Percentiles rank a stretch among this genome's conserved stretches.
phyloP scores from a whole-genome alignment of 2,888 invertebrate genomes.

The Cryptus armator region DNA sequence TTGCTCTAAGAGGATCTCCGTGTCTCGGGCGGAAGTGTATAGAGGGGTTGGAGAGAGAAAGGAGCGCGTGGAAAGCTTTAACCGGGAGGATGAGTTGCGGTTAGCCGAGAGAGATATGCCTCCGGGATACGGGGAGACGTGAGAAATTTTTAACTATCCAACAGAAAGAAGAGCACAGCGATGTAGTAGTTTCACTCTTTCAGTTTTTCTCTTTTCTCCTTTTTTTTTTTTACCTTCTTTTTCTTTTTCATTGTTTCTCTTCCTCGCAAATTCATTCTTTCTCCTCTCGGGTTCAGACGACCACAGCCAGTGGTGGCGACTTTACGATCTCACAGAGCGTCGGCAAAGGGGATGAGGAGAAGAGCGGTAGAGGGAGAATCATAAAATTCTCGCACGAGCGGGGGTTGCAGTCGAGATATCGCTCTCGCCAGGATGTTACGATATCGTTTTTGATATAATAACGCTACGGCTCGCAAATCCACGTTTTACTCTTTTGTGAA shows the following conservation, averaged over 20 bases:
- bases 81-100: background rate
- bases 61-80: conserved; percentile 10
- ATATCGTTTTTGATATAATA: conserved; percentile 49
- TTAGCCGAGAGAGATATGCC: conserved; percentile 10
- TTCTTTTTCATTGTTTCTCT: background rate
- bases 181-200: background rate
- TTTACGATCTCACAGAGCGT: conserved; percentile 33
- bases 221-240: conserved; percentile 10
- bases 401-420: conserved; percentile 61
- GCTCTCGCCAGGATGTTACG: conserved; percentile 56
- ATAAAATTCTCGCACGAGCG: conserved; percentile 18
- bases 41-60: background rate
- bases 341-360: conserved; percentile 27
- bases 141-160: conserved; percentile 35
- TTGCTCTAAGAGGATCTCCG: conserved; percentile 32
- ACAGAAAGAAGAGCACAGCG: background rate
- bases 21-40: conserved; percentile 16
- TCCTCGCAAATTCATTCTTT: background rate
- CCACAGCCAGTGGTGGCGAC: conserved; percentile 11
- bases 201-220: background rate
- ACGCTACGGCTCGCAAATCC: conserved; percentile 33
- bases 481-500: conserved; percentile 35
- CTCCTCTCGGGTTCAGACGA: conserved; percentile 16
- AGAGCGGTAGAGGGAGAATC: conserved; percentile 35
- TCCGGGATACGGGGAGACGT: conserved; percentile 9